Base-by-base conservation (phyloP, 92 coral and sea anemone genomes). In the Heteractis magnifica region DNA sequence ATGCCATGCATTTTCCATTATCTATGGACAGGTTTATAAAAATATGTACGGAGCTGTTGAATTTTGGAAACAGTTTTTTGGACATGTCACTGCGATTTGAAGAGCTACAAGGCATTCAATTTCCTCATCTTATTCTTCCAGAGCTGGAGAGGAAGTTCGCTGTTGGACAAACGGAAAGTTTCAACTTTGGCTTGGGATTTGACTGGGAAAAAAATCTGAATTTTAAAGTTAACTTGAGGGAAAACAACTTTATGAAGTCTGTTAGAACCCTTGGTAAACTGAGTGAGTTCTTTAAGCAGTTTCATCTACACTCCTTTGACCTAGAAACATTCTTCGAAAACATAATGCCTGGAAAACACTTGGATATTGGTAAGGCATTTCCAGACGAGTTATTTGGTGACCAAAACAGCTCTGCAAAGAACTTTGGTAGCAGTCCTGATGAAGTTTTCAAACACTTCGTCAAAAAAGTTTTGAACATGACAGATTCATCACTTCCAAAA, bases 141-240 rank as follows among this genome's bases (percentile, higher is more conserved):
- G 83, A 86, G 49, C 86, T 91, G 68, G 90, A 84, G 65, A 77
- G 52, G 60, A 86, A 87, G 11, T 85, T 91, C 58, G 84, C 92
- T 2, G 55, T 88, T 11, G 68, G 68, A 23, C 56, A 84, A 52
- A 79, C 83, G 5, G 73, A 78, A 56, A 50, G 84, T 9, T 94
- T 94, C 79, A 88, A 91, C 83, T 94, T 94, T 86, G 98, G 94
- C 4, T 90, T 94, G 20, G 79, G 89, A 10, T 94, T 94, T 74
- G 93, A 94, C 59, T 94, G 99, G 99, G 83, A 89, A 62, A 78
- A 88, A 70, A 86, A 85, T 51, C 86, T 96, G 19, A 88, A 86
- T 70, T 94, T 94, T 62, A 82, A 87, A 5, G 82, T 96, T 21
- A 82, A 96, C 74, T 84, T 94, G 16, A 88, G 88, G 49, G 80